Evolutionary conservation across 2,113 vertebrate species (phyloP).

Genomic region (Condylura cristata): DNA sequence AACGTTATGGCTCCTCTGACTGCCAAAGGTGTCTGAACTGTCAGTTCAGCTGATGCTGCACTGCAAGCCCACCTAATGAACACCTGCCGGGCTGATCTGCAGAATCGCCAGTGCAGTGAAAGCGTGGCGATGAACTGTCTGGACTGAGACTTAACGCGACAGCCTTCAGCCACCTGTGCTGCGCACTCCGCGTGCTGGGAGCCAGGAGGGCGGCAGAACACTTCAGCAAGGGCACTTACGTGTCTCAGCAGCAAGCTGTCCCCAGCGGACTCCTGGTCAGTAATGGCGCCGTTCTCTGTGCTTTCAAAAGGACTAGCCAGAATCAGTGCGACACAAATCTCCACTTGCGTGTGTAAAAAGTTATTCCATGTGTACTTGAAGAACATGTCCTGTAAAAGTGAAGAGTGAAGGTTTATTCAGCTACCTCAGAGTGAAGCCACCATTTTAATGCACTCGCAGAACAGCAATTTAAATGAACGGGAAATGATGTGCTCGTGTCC

Average conservation of each 20-base stretch:
- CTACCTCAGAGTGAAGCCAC: neutral
- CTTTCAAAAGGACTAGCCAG: slow-evolving; percentile 95
- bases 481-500: neutral
- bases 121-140: neutral
- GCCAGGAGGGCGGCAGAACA: neutral
- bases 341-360: slow-evolving; percentile 98
- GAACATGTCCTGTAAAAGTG: slow-evolving; percentile 95
- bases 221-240: slow-evolving; percentile 85
- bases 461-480: neutral
- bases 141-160: neutral
- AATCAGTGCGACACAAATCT: slow-evolving; percentile 98
- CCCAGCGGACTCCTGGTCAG: slow-evolving; percentile 86
- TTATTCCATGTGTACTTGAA: slow-evolving; percentile 99
- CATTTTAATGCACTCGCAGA: neutral
- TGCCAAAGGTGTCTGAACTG: neutral
- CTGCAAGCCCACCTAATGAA: neutral
- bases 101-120: neutral
- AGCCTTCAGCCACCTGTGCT: neutral
- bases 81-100: neutral
- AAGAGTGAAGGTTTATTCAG: slow-evolving; percentile 9
- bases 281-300: slow-evolving; percentile 88
- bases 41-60: neutral
- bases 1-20: neutral
- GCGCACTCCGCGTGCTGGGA: no score
- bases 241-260: slow-evolving; percentile 96